Evolutionary conservation across 2,888 invertebrate genomes (phyloP).

Genomic region (Stictocephala bisonia): DNA sequence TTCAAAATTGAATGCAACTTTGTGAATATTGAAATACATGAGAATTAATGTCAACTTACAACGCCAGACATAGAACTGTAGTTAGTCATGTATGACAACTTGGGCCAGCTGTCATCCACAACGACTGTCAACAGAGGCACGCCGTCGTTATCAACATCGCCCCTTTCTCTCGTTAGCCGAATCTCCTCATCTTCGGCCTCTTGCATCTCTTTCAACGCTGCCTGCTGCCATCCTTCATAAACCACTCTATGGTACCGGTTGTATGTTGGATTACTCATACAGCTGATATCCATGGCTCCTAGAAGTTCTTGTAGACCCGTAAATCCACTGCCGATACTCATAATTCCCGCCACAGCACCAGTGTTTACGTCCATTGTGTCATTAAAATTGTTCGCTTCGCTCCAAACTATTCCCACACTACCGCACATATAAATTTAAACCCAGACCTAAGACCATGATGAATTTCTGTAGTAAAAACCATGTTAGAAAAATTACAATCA

Average conservation of each 20-base stretch:
- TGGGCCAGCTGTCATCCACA: constrained; percentile 59
- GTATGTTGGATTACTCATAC: constrained; percentile 2
- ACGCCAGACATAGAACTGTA: constrained; percentile 51
- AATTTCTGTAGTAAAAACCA: constrained; percentile 3
- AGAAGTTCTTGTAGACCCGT: background rate
- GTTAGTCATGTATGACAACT: constrained; percentile 55
- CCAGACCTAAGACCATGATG: background rate
- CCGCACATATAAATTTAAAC: background rate
- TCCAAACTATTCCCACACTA: background rate
- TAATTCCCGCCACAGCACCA: background rate
- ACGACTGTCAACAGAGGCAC: constrained; percentile 57
- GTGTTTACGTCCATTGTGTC: background rate
- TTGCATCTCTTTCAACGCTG: constrained; percentile 31
- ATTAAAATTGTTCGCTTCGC: background rate
- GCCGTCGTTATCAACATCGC: constrained; percentile 55
- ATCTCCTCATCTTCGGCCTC: constrained; percentile 26
- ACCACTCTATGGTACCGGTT: background rate
- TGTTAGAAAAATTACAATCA: background rate
- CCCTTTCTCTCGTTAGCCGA: constrained; percentile 52
- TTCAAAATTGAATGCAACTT: too few species aligned
- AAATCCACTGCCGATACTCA: constrained; percentile 19
- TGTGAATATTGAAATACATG: too few species aligned
- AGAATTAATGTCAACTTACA: too few species aligned
- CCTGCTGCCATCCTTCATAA: constrained; percentile 16
- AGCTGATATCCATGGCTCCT: background rate